Base-by-base conservation (phyloP, 1,140 invertebrate genomes). In the Caenorhabditis brenneri region DNA sequence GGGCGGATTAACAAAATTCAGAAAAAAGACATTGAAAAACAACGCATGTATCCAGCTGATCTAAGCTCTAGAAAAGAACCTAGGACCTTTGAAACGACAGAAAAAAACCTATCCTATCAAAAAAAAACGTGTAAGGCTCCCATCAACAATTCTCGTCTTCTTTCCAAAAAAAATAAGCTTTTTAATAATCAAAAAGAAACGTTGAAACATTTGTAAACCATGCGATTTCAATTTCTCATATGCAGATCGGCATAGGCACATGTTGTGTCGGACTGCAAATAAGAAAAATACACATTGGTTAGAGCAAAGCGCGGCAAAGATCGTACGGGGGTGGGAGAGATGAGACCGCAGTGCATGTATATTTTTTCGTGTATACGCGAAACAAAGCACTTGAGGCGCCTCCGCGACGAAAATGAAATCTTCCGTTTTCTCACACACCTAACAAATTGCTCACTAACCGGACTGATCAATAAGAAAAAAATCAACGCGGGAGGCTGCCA, bases 401-500 rank as follows among this genome's bases (percentile, higher is more conserved):
- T 58, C 53, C 53, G 65, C 65, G 65, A 74, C 65, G 65, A 74
- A 74, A 74, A 74, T n/a, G 65, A 74, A 74, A 74, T 74, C 65
- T 74, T 74, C 65, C 65, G 33, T 42, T 42, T 42, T 42, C 39
- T 42, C 39, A 42, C 39, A 42, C 39, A 42, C 39, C n/a, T 36
- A 12, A 65, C 58, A 74, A 24, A 42, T 42, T 74, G 65, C 36
- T 74, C 65, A 42, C 65, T 10, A 74, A 74, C 65, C 65, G 65
- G 65, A 74, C 65, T 31, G 36, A 46, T 42, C 65, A 74, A 33
- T 74, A n/a, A 42, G 33, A 31, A 42, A 65, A 65, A 65, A 65
- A 60, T 12, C 12, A 5, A 42, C 39, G 39, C n/a, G n/a, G n/a
- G n/a, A n/a, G n/a, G n/a, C n/a, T n/a, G n/a, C n/a, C n/a, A n/a